phyloP scores from a whole-genome alignment of 2,797 vertebrate species.

The Martes flavigula region DNA sequence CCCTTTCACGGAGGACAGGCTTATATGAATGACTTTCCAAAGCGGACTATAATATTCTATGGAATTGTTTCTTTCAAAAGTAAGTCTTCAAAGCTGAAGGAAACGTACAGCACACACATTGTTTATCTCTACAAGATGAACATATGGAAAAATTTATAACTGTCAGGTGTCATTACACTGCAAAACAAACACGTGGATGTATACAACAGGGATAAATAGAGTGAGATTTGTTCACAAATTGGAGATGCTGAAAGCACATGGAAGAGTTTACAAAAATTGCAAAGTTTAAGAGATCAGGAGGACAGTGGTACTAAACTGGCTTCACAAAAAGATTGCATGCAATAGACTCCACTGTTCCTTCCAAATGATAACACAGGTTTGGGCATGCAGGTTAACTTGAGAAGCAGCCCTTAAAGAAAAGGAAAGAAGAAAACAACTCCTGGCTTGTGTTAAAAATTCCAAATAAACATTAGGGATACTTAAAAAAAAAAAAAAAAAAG shows the following conservation, averaged over 20 bases:
- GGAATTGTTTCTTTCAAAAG: conserved; percentile 69
- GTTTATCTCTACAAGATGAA: conserved; percentile 67
- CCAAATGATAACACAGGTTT: conserved; percentile 26
- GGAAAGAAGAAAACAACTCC: neutral
- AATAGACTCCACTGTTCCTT: conserved; percentile 10
- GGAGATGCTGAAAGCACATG: conserved; percentile 39
- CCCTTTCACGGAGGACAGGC: neutral
- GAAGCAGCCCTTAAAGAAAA: conserved; percentile 13
- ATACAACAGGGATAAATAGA: conserved; percentile 40
- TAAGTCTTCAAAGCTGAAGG: conserved; percentile 66
- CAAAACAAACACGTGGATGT: conserved; percentile 59
- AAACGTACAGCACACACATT: conserved; percentile 54
- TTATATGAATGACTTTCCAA: conserved; percentile 52
- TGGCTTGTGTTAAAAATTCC: conserved; percentile 43
- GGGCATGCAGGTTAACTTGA: conserved; percentile 41
- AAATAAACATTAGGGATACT: conserved; percentile 31
- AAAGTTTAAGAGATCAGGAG: conserved; percentile 7
- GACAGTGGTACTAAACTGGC: neutral
- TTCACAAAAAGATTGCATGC: neutral
- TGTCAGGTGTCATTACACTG: conserved; percentile 58
- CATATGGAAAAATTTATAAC: conserved; percentile 67
- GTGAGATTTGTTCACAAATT: conserved; percentile 15
- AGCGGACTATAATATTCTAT: conserved; percentile 38
- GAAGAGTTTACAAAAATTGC: conserved; percentile 59
- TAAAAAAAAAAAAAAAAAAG: conserved; percentile 17